These are phyloP conservation scores for Elephantulus edwardii DNA, from an alignment of 2,113 vertebrate genomes.

Conservation along the genomic window DNA sequence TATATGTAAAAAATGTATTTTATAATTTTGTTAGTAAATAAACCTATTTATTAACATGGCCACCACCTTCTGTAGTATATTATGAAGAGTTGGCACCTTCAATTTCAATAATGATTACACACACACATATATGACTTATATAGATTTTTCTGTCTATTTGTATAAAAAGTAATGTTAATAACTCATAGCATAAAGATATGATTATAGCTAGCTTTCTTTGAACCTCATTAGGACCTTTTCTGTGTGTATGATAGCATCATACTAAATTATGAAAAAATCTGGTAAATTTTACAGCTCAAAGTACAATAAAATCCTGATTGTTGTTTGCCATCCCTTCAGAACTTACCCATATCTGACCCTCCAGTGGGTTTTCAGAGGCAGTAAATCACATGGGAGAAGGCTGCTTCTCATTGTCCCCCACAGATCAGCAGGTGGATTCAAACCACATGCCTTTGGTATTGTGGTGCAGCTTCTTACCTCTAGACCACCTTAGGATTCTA, in stretches of 20 bases:
- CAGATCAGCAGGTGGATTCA: no score
- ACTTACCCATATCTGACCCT: no score
- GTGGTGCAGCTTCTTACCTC: no score
- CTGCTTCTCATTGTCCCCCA: no score
- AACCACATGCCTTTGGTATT: no score
- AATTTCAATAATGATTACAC: background rate
- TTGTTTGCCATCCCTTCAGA: no score
- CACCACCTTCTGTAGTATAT: background rate
- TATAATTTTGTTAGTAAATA: slow-evolving; percentile 22
- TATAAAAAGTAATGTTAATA: background rate
- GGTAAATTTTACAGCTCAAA: no score
- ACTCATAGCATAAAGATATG: background rate
- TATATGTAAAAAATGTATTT: background rate
- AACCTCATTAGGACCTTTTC: background rate
- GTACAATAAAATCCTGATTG: no score
- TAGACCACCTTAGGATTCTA: no score
- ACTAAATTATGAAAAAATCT: background rate
- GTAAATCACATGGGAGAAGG: no score
- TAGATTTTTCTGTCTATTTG: background rate
- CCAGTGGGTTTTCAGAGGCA: no score
- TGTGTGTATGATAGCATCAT: background rate
- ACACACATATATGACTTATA: background rate
- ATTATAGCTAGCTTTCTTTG: background rate
- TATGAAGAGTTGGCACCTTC: background rate
- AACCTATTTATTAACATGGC: background rate